Percentiles rank a stretch among this genome's conserved stretches.
Conservation (phyloP, 2,113 vertebrate species). For the Hippoglossus stenolepis region DNA sequence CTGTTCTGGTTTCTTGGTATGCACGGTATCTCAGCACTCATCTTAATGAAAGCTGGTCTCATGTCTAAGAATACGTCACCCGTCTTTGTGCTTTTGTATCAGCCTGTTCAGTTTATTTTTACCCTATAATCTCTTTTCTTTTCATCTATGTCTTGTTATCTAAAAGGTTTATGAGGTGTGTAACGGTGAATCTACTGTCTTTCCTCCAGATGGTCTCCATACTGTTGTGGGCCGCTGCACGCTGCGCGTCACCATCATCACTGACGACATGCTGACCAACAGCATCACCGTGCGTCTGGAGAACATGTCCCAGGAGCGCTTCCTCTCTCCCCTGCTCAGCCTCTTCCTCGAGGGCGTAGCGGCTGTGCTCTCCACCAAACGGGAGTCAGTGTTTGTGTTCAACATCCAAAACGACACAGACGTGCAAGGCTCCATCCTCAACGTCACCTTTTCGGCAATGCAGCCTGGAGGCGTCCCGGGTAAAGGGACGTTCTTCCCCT, state of each 20-base stretch:
- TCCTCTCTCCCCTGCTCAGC: conserved; percentile 92
- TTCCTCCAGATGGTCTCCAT: conserved; percentile 88
- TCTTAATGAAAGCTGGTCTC: conserved; percentile 7
- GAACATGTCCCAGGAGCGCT: conserved; percentile 98
- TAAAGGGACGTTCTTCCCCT: conserved; percentile 89
- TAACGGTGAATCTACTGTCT: background rate
- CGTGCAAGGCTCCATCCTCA: conserved; percentile 91
- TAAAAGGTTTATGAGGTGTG: background rate
- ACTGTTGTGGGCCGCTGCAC: conserved; percentile 87
- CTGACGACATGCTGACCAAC: conserved; percentile 97
- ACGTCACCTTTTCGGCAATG: conserved; percentile 94
- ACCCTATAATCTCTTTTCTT: background rate
- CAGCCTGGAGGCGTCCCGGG: conserved; percentile 85
- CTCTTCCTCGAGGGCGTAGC: conserved; percentile 95
- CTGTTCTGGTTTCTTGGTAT: background rate
- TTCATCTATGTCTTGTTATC: background rate
- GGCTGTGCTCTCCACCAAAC: conserved; percentile 90
- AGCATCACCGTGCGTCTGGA: conserved; percentile 98
- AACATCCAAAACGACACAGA: conserved; percentile 97
- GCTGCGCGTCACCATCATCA: conserved; percentile 95
- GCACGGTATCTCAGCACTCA: background rate
- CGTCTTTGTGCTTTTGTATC: too few species aligned
- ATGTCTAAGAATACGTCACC: background rate
- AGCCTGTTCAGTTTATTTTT: background rate
- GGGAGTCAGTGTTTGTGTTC: conserved; percentile 92